These are phyloP conservation scores for Lerista edwardsae DNA, from an alignment of 2,797 vertebrate genomes.

Conservation along the genomic window DNA sequence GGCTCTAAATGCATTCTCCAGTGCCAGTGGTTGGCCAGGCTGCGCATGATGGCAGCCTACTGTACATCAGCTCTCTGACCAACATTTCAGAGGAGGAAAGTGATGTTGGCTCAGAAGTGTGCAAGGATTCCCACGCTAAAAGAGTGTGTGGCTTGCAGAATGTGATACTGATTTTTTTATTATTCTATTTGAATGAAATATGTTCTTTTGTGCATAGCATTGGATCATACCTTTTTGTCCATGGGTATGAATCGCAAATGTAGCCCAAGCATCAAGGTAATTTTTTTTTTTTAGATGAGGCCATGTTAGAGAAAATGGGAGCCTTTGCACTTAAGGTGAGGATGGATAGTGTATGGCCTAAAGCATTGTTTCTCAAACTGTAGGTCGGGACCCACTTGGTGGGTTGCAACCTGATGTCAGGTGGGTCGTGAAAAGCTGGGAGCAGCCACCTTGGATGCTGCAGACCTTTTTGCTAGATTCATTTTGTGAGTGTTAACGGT, in stretches of 20 bases:
- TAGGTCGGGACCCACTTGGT: no score
- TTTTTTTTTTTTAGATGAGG: background rate
- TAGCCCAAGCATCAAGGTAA: background rate
- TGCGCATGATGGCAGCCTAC: background rate
- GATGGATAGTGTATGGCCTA: constrained; percentile 1
- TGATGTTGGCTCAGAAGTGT: background rate
- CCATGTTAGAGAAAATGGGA: background rate
- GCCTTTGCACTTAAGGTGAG: background rate
- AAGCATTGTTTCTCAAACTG: no score
- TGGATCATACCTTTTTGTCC: background rate
- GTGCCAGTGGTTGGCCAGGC: background rate
- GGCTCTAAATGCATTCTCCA: background rate
- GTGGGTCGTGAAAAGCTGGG: no score
- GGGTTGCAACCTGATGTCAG: no score
- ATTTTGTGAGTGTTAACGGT: no score
- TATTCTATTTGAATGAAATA: background rate
- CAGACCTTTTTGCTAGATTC: no score
- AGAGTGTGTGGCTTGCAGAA: background rate
- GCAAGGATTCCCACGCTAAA: no score
- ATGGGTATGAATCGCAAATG: background rate
- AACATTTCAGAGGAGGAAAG: background rate
- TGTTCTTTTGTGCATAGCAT: background rate
- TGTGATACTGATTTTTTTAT: background rate
- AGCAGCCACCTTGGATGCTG: no score
- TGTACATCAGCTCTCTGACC: background rate